These are phyloP conservation scores for Apantesis nais DNA, from an alignment of 2,888 invertebrate species.

Conservation along the genomic window DNA sequence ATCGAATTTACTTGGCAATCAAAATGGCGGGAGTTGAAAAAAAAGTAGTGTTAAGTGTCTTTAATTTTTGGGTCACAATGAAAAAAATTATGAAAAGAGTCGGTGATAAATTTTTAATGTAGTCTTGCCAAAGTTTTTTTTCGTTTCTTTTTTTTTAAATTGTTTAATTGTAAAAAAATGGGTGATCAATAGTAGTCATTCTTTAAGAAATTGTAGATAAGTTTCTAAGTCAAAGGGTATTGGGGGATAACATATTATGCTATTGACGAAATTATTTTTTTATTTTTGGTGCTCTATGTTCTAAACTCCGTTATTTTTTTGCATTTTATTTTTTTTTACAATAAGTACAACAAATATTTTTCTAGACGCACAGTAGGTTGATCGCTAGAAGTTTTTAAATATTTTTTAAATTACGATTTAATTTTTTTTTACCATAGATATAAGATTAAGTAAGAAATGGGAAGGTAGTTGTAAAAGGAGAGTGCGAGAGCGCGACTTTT, in stretches of 20 bases:
- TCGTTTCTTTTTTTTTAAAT: conserved; percentile 42
- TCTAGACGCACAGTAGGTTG: conserved; percentile 54
- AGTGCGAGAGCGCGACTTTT: conserved; percentile 56
- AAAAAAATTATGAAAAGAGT: conserved; percentile 26
- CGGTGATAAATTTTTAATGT: conserved; percentile 37
- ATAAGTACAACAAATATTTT: conserved; percentile 45
- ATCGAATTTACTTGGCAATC: conserved; percentile 83
- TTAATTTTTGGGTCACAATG: conserved; percentile 56
- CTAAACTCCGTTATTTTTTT: conserved; percentile 33
- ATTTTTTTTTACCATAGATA: conserved; percentile 59
- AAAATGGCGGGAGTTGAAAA: conserved; percentile 42
- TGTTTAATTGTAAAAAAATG: conserved; percentile 32
- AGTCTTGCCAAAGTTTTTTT: conserved; percentile 72
- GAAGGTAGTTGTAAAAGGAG: conserved; percentile 59
- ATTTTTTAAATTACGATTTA: conserved; percentile 49
- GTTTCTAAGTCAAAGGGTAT: conserved; percentile 29
- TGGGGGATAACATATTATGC: conserved; percentile 39
- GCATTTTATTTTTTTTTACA: conserved; percentile 25
- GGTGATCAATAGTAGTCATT: conserved; percentile 53
- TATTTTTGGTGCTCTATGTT: conserved; percentile 64
- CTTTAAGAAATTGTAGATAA: conserved; percentile 47
- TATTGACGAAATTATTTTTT: conserved; percentile 26
- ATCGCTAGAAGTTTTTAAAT: conserved; percentile 50
- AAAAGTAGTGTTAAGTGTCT: conserved; percentile 38
- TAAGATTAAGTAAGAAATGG: conserved; percentile 55